Conservation (phyloP, 2,113 vertebrate species). For the Albula glossodonta region DNA sequence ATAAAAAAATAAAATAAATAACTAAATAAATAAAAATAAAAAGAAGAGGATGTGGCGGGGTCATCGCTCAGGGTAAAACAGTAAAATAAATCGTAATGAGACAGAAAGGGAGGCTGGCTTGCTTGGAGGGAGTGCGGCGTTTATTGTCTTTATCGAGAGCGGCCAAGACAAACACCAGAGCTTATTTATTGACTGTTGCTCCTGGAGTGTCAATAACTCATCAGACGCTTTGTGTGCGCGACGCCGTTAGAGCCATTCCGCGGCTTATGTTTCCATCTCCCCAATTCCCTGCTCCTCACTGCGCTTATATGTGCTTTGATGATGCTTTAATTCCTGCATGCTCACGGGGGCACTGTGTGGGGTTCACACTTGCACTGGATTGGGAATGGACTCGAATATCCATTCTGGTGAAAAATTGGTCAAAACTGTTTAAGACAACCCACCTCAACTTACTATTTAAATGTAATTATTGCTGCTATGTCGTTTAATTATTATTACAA, state of each 20-base stretch:
- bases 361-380: too few species aligned
- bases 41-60: constrained; percentile 7
- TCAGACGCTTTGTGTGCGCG: constrained; percentile 24
- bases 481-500: too few species aligned
- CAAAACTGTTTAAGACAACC: too few species aligned
- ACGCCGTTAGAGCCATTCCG: not conserved
- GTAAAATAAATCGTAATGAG: constrained; percentile 34
- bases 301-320: too few species aligned
- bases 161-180: constrained; percentile 41
- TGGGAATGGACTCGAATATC: too few species aligned
- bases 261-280: not conserved
- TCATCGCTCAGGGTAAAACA: constrained; percentile 33
- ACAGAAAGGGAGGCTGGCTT: constrained; percentile 4
- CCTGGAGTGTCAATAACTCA: constrained; percentile 44
- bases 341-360: not conserved
- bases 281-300: not conserved
- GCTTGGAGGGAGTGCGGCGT: constrained; percentile 23
- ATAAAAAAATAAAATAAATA: not conserved
- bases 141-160: constrained; percentile 22
- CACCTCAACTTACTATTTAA: too few species aligned
- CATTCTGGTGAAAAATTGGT: too few species aligned
- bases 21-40: not conserved
- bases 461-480: too few species aligned
- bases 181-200: constrained; percentile 40
- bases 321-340: not conserved